Base-by-base conservation (phyloP, 2,888 invertebrate genomes). In the Lasioglossum calceatum region DNA sequence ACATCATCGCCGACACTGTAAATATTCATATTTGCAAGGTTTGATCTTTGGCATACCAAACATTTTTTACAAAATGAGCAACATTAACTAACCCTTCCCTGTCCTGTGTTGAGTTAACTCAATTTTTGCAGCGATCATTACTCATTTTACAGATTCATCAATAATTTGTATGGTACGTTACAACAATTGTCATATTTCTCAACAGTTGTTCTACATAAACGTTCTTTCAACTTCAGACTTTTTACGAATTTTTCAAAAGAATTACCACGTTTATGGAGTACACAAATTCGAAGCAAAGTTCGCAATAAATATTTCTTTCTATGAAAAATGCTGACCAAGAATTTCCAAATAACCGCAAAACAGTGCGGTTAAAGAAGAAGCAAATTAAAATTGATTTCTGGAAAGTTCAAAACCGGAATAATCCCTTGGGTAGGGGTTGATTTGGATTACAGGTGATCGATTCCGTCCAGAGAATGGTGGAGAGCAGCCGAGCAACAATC, bases 401-500 rank as follows among this genome's bases (percentile, higher is more conserved):
- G 8, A 23, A 23, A 50, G 50, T 23, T 50, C 23, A 50, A 50
- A 23, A 50, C 23, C 2, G 50, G 2, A 50, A 23, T 50, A 50
- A 50, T 50, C 8, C 7, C 8, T 8, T 23, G 50, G 7, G 7
- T 23, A 8, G 19, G 19, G 67, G 36, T 67, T 23, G 70, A 73
- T 84, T 73, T 70, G 32, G 47, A 36, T 47, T 73, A 10, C 42
- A 64, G 50, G 19, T 39, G 54, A 84, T 84, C 82, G 84, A 82
- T 84, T 82, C 27, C 23, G 67, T 54, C 32, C 32, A 42, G 67
- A 47, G 58, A 77, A 73, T 58, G 70, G 70, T 10, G 36, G 36
- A 70, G 84, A 77, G 74, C 78, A 71, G 36, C 36, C 54, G 61
- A 8, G 75, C 70, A 71, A 77, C 81, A 85, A 85, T 86, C 78